These are phyloP conservation scores for Apis florea DNA, from an alignment of 1,140 invertebrate species.

Conservation along the genomic window DNA sequence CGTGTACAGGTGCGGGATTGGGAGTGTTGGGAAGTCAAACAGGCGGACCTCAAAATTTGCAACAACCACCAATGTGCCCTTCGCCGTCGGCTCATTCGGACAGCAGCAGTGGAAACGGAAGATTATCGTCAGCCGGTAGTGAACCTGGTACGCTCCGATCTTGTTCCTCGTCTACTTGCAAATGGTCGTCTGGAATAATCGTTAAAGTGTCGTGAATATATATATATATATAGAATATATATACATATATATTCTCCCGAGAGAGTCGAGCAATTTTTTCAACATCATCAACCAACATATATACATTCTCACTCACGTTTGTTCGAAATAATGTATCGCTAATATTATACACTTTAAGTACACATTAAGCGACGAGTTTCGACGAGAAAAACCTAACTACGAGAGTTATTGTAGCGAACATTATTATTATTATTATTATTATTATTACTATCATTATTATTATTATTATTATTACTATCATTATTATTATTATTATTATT, in stretches of 20 bases:
- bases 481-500: no score
- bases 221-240: not conserved
- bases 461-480: conserved; percentile 3
- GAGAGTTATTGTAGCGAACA: conserved; percentile 59
- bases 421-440: not conserved
- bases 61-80: conserved; percentile 84
- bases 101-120: conserved; percentile 88
- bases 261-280: conserved; percentile 19
- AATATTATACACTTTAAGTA: conserved; percentile 5
- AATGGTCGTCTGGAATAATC: conserved; percentile 58
- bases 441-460: not conserved
- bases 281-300: conserved; percentile 2
- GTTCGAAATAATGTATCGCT: conserved; percentile 8
- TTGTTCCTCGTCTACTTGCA: conserved; percentile 64
- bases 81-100: conserved; percentile 91
- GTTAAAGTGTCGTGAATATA: conserved; percentile 34
- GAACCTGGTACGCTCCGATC: conserved; percentile 83
- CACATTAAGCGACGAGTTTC: conserved; percentile 20
- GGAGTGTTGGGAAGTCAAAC: conserved; percentile 81
- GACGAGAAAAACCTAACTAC: conserved; percentile 10
- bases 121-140: conserved; percentile 88
- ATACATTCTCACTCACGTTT: conserved; percentile 12
- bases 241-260: no score
- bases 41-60: conserved; percentile 81
- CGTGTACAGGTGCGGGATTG: conserved; percentile 80